Percentiles rank a stretch among this genome's conserved stretches.
Evolutionary conservation across 2,888 invertebrate genomes (phyloP).

Genomic region (Pammene aurita): DNA sequence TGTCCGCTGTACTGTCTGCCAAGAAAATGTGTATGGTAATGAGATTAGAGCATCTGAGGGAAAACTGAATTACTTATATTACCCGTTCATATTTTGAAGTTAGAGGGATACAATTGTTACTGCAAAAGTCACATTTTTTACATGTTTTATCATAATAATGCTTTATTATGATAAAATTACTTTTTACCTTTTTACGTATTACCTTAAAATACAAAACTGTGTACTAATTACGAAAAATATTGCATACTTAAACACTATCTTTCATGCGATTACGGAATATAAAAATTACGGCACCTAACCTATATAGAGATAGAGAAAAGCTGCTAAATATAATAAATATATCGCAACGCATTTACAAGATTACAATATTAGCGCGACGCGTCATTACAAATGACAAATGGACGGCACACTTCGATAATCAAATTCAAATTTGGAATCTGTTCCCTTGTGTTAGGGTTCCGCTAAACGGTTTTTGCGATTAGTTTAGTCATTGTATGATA

Average conservation of each 20-base stretch:
- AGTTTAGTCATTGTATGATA: constrained; percentile 32
- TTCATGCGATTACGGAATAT: neutral
- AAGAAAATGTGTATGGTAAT: constrained; percentile 35
- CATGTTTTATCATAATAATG: too few relatives aligned
- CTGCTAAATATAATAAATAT: constrained; percentile 64
- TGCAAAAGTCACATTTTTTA: too few relatives aligned
- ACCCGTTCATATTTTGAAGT: neutral
- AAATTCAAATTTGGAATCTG: constrained; percentile 84
- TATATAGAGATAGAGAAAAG: constrained; percentile 4
- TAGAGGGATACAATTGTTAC: neutral
- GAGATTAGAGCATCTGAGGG: constrained; percentile 25
- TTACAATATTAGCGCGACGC: constrained; percentile 79
- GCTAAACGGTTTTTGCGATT: constrained; percentile 22
- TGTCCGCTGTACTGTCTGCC: constrained; percentile 46
- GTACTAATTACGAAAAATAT: too few relatives aligned
- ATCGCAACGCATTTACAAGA: constrained; percentile 79
- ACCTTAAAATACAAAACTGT: too few relatives aligned
- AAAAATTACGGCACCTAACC: neutral
- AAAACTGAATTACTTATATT: constrained; percentile 17
- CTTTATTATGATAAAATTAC: too few relatives aligned
- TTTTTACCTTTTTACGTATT: too few relatives aligned
- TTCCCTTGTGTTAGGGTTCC: constrained; percentile 51
- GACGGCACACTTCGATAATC: constrained; percentile 83
- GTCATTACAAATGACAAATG: constrained; percentile 83
- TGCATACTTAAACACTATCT: too few relatives aligned